Evolutionary conservation across 2,113 vertebrate genomes (phyloP), one percentile per base, ranked within the genome.

Genomic region (Pipa parva): DNA sequence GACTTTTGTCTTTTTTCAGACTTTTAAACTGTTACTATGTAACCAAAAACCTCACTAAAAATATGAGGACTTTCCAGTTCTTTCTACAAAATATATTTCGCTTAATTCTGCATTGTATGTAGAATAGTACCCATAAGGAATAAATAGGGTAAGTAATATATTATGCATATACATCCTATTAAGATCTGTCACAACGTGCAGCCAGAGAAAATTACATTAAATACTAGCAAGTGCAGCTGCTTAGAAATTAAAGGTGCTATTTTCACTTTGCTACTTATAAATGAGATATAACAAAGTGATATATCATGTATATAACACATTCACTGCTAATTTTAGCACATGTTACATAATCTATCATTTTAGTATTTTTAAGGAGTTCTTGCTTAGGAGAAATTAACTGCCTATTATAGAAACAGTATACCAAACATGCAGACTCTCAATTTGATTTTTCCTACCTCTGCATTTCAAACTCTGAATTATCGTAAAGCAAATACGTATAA

Each of bases 171-270:
- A 9, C 7, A 36, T 58, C 20, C 20, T 29, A 15, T 58, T 22
- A 55, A 58, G 9, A 58, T 33, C 31, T 22, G 29, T 29, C 56
- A 37, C 12, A 37, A 13, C 7, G 20, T 12, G 49, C 7, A 26
- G 48, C 21, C 25, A 51, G 60, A 36, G 45, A 31, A 36, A 42
- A 29, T 11, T 42, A 42, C 11, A 45, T 28, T 42, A 45, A 45
- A 26, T 42, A 36, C 37, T 33, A 55, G 50, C 29, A 55, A 42
- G 45, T 58, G 36, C 45, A 60, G 46, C 46, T 42, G 29, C 59
- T 29, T 21, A 25, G 42, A 31, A 70, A 31, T 45, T 18, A 54
- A 54, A 68, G 56, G 57, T 61, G 65, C 59, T 60, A 59, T 69
- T 33, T n/a, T 7, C 57, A 69, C 29, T 17, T 63, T 52, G 20